Evolutionary conservation across 2,113 vertebrate genomes (phyloP), one percentile per base, ranked within the genome.

Genomic region (Hypanus sabinus): DNA sequence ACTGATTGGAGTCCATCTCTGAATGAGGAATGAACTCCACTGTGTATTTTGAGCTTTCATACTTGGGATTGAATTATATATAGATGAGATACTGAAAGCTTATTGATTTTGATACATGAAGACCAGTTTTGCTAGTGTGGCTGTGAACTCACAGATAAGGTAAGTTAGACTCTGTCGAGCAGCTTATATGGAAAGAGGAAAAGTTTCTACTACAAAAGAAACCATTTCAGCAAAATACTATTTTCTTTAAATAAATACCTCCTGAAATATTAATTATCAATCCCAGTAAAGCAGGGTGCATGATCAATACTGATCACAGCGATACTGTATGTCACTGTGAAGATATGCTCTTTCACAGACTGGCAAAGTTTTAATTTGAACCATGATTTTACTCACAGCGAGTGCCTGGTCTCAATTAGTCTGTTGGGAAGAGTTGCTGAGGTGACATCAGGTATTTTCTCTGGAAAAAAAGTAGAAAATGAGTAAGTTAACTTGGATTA

Each of bases 61-160:
- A 73, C 22, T 93, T 68, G 60, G 90, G 68, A 24, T 36, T 93
- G 90, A 46, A 93, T 71, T 18, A 65, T 90, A 65, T 65, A 68
- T 93, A 12, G 90, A 27, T 70, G 36, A 68, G 90, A 71, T 71
- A 46, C 68, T 71, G 68, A 73, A 90, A 90, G n/a, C 60, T 7
- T 90, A 90, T 90, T 90, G 90, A 73, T 93, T 71, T 93, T 73
- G 91, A 73, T 22, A 24, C 24, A 9, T 70, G 6, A 93, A 46
- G 70, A 73, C 20, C 38, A 46, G 24, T 71, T 73, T 71, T 71
- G 70, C 68, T 68, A 16, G 24, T 75, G 8, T 38, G 27, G 91
- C 36, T 93, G 36, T 33, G n/a, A 73, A 73, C 30, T 75, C 65
- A 5, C 70, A 46, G 91, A 93, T 55, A 93, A 73, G 36, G 22